These are phyloP conservation scores for Phylloscopus collybita DNA, from an alignment of 2,797 vertebrate species.

Conservation along the genomic window DNA sequence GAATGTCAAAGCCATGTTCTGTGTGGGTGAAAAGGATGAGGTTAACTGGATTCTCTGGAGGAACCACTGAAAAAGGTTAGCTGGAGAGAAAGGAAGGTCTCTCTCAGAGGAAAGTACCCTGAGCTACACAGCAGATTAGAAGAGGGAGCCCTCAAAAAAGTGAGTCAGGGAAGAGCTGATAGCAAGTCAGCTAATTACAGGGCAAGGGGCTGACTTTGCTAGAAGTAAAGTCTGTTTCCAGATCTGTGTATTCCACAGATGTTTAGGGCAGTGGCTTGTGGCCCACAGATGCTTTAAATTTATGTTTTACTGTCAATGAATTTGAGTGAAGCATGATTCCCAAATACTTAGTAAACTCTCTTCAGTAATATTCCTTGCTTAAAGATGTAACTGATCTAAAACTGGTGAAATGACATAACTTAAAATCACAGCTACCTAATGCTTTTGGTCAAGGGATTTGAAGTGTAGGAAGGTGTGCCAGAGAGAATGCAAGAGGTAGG, in stretches of 20 bases:
- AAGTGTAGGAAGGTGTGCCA: not conserved
- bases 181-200: slow-evolving; percentile 10
- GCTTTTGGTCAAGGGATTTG: not conserved
- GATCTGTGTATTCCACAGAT: not conserved
- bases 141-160: not conserved
- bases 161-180: not conserved
- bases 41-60: not conserved
- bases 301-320: not conserved
- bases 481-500: not conserved
- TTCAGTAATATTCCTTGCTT: not conserved
- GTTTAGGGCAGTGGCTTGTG: not conserved
- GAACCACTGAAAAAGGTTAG: not conserved
- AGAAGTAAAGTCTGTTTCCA: not conserved
- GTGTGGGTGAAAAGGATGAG: not conserved
- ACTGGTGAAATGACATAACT: not conserved
- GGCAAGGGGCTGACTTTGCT: not conserved
- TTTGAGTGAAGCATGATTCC: not conserved
- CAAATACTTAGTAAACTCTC: not conserved
- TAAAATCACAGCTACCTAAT: not conserved
- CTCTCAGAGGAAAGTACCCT: not conserved
- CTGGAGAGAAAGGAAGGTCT: not conserved
- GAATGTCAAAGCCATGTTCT: not conserved
- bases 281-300: not conserved
- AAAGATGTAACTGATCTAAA: not conserved
- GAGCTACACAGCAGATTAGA: not conserved